phyloP scores from a whole-genome alignment of 2,797 vertebrate genomes.

The Periparus ater region DNA sequence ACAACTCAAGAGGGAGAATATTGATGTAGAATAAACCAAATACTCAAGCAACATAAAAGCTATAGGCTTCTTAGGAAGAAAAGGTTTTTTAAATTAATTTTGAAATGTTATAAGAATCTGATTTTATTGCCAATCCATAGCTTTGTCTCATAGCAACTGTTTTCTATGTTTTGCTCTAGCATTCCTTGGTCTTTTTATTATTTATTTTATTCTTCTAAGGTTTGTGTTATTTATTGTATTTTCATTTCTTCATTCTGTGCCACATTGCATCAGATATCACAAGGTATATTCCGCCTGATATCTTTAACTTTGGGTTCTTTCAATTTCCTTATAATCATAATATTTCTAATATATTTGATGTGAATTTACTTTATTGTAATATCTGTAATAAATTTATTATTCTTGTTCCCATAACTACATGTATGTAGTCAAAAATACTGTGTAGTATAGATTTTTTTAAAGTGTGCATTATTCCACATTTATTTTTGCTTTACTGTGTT shows the following conservation, averaged over 20 bases:
- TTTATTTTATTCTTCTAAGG: neutral
- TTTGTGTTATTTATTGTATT: neutral
- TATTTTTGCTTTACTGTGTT: neutral
- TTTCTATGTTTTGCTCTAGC: neutral
- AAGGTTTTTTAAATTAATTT: neutral
- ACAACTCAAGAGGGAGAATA: neutral
- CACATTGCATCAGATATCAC: neutral
- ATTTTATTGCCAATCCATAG: neutral
- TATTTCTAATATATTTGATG: neutral
- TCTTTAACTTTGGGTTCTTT: neutral
- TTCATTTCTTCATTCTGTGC: neutral
- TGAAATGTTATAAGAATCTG: neutral
- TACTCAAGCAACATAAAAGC: neutral
- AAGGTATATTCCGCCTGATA: neutral
- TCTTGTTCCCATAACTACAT: neutral
- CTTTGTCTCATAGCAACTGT: neutral
- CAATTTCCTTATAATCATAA: neutral
- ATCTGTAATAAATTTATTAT: neutral
- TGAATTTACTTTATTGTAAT: neutral
- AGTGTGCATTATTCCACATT: accelerated
- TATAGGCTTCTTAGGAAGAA: neutral
- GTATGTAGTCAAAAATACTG: neutral
- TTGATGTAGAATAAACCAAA: neutral
- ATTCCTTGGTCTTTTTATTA: neutral
- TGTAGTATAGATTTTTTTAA: neutral